Evolutionary conservation across 1,140 invertebrate genomes (phyloP), one percentile per base, ranked within the genome.

Genomic region (Parapsyche elsis): DNA sequence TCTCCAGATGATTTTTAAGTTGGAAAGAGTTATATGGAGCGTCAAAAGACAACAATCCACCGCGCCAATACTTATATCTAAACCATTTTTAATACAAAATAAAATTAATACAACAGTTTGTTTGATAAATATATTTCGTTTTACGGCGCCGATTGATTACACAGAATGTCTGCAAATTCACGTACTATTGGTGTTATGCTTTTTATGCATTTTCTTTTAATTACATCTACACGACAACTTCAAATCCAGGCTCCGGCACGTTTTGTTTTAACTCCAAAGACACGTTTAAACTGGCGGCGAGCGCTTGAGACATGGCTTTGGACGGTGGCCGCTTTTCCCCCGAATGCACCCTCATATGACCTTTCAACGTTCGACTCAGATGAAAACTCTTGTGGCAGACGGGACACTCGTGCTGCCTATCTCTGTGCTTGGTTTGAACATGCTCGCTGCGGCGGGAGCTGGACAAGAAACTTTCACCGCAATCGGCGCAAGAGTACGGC

Each of bases 161-260:
- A n/a, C n/a, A n/a, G n/a, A n/a, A n/a, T n/a, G n/a, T n/a, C n/a
- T n/a, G n/a, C n/a, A n/a, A n/a, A n/a, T n/a, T n/a, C n/a, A n/a
- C n/a, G n/a, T n/a, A 49, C n/a, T 49, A n/a, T 49, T 49, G 46
- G 46, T n/a, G 9, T 9, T 49, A 9, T 49, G 46, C 46, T 49
- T n/a, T 49, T n/a, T 49, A 9, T 49, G n/a, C n/a, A 49, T 49
- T 49, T 49, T 9, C 9, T n/a, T n/a, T n/a, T n/a, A n/a, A n/a
- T n/a, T n/a, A n/a, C n/a, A n/a, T n/a, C 78, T 71, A 83, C 44
- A 83, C 57, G 10, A 73, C 76, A 21, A 83, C 79, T 83, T 83
- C 81, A 76, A 81, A 79, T 44, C 77, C 77, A 0, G 79, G 76
- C 76, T 83, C 81, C 0, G 81, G 81, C 30, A 83, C 79, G 53